Evolutionary conservation across 1,140 invertebrate species (phyloP), one percentile per base, ranked within the genome.

Genomic region (Drosophila littoralis): DNA sequence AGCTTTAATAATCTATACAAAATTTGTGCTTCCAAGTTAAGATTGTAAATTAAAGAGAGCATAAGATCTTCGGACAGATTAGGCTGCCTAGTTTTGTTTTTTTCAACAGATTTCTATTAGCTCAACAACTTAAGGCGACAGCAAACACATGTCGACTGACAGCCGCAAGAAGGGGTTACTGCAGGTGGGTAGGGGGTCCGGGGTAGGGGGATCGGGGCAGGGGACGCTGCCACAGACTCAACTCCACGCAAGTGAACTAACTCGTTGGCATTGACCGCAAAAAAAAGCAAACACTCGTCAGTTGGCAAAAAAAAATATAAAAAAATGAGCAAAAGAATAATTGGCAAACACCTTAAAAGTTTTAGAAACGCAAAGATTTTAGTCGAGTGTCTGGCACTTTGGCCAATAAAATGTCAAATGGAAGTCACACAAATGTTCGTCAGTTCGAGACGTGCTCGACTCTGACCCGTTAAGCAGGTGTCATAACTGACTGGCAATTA

Each of bases 181-280:
- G 32, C 50, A 70, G 28, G 28, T 28, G 22, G 22, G 22, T n/a
- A n/a, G n/a, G n/a, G n/a, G n/a, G n/a, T n/a, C n/a, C n/a, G n/a
- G n/a, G n/a, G n/a, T n/a, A n/a, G n/a, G n/a, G n/a, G n/a, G n/a
- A n/a, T n/a, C n/a, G 22, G 22, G 22, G 22, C 3, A 5, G 22
- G 22, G 22, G 4, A 28, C 0, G 22, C 22, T 17, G 64, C 17
- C 46, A 51, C 28, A 57, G 12, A 45, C 38, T 9, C 2, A 36
- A 54, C 15, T 35, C 36, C 9, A 58, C 45, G 38, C 46, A 22
- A 43, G n/a, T 63, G 43, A 51, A 55, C 66, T 12, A 51, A 55
- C 66, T 12, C 12, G 51, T 91, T 79, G 84, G 75, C 88, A 91
- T 89, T 91, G 88, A 91, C 88, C 88, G 88, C 80, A 91, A 91